Percentiles rank a stretch among this genome's conserved stretches.
These are phyloP conservation scores for Tetraodon nigroviridis DNA, from an alignment of 2,113 vertebrate species.

Conservation along the genomic window DNA sequence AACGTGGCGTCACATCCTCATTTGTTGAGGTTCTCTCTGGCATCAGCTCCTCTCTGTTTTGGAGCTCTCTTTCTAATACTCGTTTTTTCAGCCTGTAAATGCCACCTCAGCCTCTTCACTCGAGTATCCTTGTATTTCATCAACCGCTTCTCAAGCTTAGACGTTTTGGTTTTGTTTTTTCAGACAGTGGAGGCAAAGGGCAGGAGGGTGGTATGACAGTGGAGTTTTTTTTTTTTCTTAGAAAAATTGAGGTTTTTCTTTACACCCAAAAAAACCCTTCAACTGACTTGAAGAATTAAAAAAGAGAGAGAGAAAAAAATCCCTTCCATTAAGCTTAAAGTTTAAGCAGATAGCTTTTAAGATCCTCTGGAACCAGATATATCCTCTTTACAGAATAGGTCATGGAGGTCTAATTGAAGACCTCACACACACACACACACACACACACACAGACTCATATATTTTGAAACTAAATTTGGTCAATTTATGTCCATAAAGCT, in stretches of 20 bases:
- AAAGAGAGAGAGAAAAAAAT: not conserved
- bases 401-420: conserved; percentile 16
- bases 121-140: conserved; percentile 17
- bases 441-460: not conserved
- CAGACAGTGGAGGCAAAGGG: conserved; percentile 3
- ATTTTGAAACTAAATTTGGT: not conserved
- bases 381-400: conserved; percentile 1
- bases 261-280: conserved; percentile 3
- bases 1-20: conserved; percentile 1
- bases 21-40: not conserved
- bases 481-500: not conserved
- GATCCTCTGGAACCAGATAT: conserved; percentile 2
- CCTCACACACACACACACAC: conserved; percentile 2
- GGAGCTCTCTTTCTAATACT: not conserved
- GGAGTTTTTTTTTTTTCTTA: not conserved
- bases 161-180: conserved; percentile 24
- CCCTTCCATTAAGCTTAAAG: conserved; percentile 4
- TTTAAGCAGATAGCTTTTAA: conserved; percentile 5
- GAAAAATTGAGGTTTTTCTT: conserved; percentile 10
- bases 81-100: no score
- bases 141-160: conserved; percentile 9
- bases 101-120: conserved; percentile 24
- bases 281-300: conserved; percentile 4
- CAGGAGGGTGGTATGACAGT: conserved; percentile 5
- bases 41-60: conserved; percentile 14